phyloP scores from a whole-genome alignment of 2,888 invertebrate species.

The Lamellibrachia satsuma region DNA sequence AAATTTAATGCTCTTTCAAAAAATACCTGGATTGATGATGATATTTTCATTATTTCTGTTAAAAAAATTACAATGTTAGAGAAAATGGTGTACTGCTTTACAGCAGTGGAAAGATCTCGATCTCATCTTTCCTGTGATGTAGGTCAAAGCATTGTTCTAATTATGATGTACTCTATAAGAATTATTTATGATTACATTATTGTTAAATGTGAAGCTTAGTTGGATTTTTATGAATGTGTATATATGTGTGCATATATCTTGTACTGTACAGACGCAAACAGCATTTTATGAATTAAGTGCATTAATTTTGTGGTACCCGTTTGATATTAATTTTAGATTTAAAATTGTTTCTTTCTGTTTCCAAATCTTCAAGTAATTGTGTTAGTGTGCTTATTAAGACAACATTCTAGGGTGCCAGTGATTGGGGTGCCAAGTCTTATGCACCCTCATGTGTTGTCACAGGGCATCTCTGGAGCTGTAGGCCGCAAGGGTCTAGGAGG shows the following conservation, averaged over 20 bases:
- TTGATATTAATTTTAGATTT: no score
- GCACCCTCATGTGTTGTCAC: not conserved
- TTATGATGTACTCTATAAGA: not conserved
- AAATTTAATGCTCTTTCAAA: no score
- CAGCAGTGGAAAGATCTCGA: no score
- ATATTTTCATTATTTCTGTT: no score
- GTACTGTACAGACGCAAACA: not conserved
- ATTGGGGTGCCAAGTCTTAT: not conserved
- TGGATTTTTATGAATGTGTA: not conserved
- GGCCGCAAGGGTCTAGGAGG: slow-evolving; percentile 35
- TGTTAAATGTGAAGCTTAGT: not conserved
- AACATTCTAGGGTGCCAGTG: not conserved
- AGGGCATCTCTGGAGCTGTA: not conserved
- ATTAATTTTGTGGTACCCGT: no score
- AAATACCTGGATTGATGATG: no score
- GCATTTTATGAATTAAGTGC: not conserved
- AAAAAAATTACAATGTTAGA: no score
- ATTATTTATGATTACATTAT: not conserved
- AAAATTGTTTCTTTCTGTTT: no score
- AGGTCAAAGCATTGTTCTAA: no score
- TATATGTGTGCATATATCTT: slow-evolving; percentile 23
- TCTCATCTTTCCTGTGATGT: no score
- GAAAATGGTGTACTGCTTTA: no score
- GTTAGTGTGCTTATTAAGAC: not conserved
- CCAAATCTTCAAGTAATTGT: not conserved